A percentile compares a stretch with the other conserved stretches of the same genome.
Evolutionary conservation across 2,888 invertebrate genomes (phyloP).

Genomic region (Chymomyza procnemis): DNA sequence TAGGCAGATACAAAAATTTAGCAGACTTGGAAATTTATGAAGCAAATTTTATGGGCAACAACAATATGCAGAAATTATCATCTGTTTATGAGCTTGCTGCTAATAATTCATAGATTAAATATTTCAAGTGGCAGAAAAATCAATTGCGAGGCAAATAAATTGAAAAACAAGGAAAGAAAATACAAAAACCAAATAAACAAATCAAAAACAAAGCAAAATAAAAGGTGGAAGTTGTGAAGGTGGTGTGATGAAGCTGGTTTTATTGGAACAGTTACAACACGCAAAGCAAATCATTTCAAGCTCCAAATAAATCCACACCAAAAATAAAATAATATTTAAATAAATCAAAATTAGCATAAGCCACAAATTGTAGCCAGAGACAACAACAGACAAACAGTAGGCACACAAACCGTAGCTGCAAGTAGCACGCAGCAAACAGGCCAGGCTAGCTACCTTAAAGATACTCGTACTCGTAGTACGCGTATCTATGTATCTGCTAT

Average conservation of each 20-base stretch:
- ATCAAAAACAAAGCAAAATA: slow-evolving; percentile 1
- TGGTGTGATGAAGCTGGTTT: background rate
- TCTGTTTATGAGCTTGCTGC: background rate
- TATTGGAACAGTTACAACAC: background rate
- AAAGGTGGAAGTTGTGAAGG: background rate
- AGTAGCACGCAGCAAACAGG: slow-evolving; percentile 18
- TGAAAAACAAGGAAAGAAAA: slow-evolving; percentile 8
- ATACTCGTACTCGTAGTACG: background rate
- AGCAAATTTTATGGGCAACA: background rate
- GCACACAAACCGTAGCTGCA: slow-evolving; percentile 17
- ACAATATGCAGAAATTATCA: background rate
- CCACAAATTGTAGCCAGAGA: slow-evolving; percentile 25
- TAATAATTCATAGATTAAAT: background rate
- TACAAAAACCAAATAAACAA: slow-evolving; percentile 17
- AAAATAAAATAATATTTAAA: slow-evolving; percentile 50
- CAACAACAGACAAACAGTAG: background rate
- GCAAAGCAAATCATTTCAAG: slow-evolving; percentile 6
- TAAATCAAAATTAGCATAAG: slow-evolving; percentile 55
- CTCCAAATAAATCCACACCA: slow-evolving; percentile 14
- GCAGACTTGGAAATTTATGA: background rate
- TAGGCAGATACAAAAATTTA: background rate
- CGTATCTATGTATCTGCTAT: no score
- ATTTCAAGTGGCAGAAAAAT: background rate
- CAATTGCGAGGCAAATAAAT: slow-evolving; percentile 16
- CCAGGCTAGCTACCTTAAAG: slow-evolving; percentile 12